phyloP scores from a whole-genome alignment of 2,113 vertebrate species.

The Lichenostomus cassidix region DNA sequence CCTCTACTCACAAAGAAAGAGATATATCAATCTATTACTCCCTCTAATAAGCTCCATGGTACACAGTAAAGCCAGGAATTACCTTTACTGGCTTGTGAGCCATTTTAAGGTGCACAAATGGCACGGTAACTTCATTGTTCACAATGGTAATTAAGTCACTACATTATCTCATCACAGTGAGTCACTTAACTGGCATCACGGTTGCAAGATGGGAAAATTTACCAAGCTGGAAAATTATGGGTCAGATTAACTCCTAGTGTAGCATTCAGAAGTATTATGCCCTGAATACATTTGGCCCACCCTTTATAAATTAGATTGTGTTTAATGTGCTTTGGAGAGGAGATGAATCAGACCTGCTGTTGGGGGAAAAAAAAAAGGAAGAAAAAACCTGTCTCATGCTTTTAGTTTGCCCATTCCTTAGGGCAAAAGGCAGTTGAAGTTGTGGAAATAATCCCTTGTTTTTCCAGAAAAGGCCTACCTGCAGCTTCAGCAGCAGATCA shows the following conservation, averaged over 20 bases:
- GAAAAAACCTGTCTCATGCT: slow-evolving; percentile 35
- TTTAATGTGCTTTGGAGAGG: slow-evolving; percentile 47
- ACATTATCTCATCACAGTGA: slow-evolving; percentile 67
- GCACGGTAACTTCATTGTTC: slow-evolving; percentile 61
- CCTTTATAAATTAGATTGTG: slow-evolving; percentile 54
- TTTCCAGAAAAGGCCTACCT: slow-evolving; percentile 59
- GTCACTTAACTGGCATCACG: slow-evolving; percentile 65
- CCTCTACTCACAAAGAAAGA: not conserved
- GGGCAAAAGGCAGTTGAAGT: slow-evolving; percentile 55
- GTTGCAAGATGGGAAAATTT: slow-evolving; percentile 67
- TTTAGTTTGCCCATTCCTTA: slow-evolving; percentile 59
- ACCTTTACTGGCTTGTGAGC: slow-evolving; percentile 9
- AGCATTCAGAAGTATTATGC: slow-evolving; percentile 61
- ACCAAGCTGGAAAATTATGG: slow-evolving; percentile 67
- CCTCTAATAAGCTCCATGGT: not conserved
- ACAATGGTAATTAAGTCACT: slow-evolving; percentile 61
- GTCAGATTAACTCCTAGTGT: slow-evolving; percentile 65
- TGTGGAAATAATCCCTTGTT: slow-evolving; percentile 58
- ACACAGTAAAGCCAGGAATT: slow-evolving; percentile 21
- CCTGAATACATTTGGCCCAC: slow-evolving; percentile 65
- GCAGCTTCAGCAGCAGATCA: slow-evolving; percentile 52
- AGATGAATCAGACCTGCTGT: slow-evolving; percentile 51
- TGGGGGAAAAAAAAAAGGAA: not conserved
- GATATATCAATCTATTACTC: slow-evolving; percentile 9
- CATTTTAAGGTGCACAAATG: slow-evolving; percentile 50